These are phyloP conservation scores for Menidia beryllina DNA, from an alignment of 2,113 vertebrate genomes.

Conservation along the genomic window DNA sequence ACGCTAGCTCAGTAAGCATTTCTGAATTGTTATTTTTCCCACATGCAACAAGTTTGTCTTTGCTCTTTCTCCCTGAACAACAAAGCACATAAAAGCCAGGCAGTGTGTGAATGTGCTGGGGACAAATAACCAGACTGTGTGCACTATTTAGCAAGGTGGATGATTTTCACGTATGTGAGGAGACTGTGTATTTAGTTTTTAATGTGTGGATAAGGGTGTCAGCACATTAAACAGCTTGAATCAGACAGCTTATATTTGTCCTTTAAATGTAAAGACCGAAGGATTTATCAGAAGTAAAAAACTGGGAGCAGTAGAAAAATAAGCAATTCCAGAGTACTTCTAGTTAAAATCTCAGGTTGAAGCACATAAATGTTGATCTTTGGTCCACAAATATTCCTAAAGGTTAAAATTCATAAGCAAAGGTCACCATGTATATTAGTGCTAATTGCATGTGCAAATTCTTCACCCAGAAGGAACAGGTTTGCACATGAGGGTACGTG, in stretches of 20 bases:
- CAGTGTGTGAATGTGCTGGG: slow-evolving; percentile 21
- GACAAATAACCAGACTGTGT: slow-evolving; percentile 61
- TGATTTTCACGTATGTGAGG: slow-evolving; percentile 16
- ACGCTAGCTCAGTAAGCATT: slow-evolving; percentile 21
- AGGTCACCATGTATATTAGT: slow-evolving; percentile 61
- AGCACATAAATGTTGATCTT: slow-evolving; percentile 24
- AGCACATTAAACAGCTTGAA: no score
- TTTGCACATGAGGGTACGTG: slow-evolving; percentile 37
- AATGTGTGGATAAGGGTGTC: slow-evolving; percentile 6
- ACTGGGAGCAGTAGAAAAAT: background rate
- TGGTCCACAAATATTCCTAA: slow-evolving; percentile 53
- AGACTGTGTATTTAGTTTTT: slow-evolving; percentile 11
- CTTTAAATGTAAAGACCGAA: no score
- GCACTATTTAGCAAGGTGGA: slow-evolving; percentile 23
- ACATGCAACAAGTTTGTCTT: slow-evolving; percentile 50
- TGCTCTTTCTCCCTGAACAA: slow-evolving; percentile 42
- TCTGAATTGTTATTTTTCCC: slow-evolving; percentile 49
- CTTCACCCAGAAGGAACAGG: slow-evolving; percentile 55
- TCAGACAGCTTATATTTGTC: no score
- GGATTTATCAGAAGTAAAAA: no score
- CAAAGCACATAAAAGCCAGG: slow-evolving; percentile 52
- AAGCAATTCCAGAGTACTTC: background rate
- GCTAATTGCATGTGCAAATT: slow-evolving; percentile 71
- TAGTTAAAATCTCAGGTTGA: slow-evolving; percentile 19
- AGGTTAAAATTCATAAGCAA: slow-evolving; percentile 63